Evolutionary conservation across 2,113 vertebrate species (phyloP).

Genomic region (Cebidichthys violaceus): DNA sequence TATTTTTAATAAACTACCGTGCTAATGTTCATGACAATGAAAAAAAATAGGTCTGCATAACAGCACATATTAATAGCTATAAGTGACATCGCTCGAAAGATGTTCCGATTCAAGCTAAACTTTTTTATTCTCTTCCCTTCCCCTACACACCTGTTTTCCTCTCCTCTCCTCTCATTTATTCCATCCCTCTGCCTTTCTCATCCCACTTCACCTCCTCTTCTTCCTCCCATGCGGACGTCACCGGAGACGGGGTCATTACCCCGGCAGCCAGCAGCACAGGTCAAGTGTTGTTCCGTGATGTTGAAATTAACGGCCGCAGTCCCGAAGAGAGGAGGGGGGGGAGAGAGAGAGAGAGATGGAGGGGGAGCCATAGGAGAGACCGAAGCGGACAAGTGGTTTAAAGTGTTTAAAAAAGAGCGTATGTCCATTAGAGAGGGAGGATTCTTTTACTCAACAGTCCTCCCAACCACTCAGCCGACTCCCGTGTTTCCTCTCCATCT

Average conservation of each 20-base stretch:
- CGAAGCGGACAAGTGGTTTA: slow-evolving; percentile 22
- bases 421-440: neutral
- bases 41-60: neutral
- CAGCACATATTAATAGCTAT: neutral
- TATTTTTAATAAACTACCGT: neutral
- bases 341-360: slow-evolving; percentile 13
- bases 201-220: slow-evolving; percentile 27
- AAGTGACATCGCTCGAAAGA: neutral
- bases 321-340: slow-evolving; percentile 24
- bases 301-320: slow-evolving; percentile 43
- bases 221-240: slow-evolving; percentile 37
- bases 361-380: slow-evolving; percentile 6
- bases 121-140: neutral
- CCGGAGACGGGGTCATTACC: slow-evolving; percentile 39
- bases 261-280: slow-evolving; percentile 46
- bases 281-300: slow-evolving; percentile 66
- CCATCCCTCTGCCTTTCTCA: slow-evolving; percentile 1
- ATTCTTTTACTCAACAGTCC: slow-evolving; percentile 21
- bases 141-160: neutral
- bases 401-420: slow-evolving; percentile 54
- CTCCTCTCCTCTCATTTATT: slow-evolving; percentile 16
- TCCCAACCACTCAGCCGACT: slow-evolving; percentile 17
- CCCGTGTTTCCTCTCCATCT: slow-evolving; percentile 20
- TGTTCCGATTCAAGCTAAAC: neutral
- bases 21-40: neutral